phyloP scores from a whole-genome alignment of 2,113 vertebrate genomes.

The Etheostoma cragini region DNA sequence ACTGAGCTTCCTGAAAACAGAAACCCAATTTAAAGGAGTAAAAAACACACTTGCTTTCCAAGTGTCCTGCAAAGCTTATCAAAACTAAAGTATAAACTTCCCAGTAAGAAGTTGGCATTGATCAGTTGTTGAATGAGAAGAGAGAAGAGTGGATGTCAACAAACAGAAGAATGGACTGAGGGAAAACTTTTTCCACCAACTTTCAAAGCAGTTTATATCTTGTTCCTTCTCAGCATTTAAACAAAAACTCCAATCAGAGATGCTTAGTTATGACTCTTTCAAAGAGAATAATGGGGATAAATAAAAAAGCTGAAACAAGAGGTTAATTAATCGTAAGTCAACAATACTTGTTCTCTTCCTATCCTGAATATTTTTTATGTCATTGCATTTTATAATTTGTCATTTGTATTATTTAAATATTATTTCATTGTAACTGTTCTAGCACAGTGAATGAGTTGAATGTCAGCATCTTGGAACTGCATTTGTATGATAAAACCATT shows the following conservation, averaged over 20 bases:
- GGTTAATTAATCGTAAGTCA: neutral
- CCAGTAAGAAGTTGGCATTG: neutral
- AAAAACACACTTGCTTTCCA: neutral
- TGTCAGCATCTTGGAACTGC: neutral
- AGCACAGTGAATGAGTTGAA: neutral
- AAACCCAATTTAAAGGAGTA: neutral
- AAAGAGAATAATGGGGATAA: neutral
- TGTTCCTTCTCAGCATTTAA: neutral
- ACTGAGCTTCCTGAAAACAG: slow-evolving; percentile 89
- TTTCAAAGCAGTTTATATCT: neutral
- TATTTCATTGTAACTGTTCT: neutral
- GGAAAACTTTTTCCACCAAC: neutral
- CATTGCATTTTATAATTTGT: neutral
- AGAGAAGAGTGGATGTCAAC: neutral
- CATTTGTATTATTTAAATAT: neutral
- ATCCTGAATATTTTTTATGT: neutral
- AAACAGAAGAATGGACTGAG: neutral
- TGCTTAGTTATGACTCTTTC: neutral
- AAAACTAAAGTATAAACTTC: neutral
- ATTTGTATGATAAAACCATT: neutral
- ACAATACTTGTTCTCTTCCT: neutral
- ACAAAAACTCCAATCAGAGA: neutral
- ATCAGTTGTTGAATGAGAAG: neutral
- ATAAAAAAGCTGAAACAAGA: neutral
- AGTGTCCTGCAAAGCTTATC: neutral